Base-by-base conservation (phyloP, 1,140 invertebrate species). In the Zaprionus ghesquierei region DNA sequence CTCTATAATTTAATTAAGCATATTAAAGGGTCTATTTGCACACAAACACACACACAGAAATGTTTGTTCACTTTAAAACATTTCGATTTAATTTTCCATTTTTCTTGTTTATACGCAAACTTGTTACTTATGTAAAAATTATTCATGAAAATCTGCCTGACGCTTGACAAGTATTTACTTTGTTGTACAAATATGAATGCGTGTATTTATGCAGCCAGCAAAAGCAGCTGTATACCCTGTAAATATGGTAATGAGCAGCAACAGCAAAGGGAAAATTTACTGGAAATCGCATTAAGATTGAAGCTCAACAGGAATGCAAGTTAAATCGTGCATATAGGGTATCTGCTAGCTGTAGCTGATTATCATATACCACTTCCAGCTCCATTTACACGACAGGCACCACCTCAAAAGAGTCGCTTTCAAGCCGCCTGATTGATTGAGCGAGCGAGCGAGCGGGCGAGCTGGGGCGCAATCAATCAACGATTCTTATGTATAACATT, bases 381-480 rank as follows among this genome's bases (percentile, higher is more conserved):
- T 31, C n/a, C n/a, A 31, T 44, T 51, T 46, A 46, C 18, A 46
- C 6, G 41, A 9, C 18, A 2, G 18, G 46, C 31, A 12, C 0
- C 15, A 38, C 29, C 5, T 1, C 18, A 18, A 25, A 2, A 4
- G 18, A 4, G 12, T 12, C 23, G 29, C 44, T 62, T 69, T 13
- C 38, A 9, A 20, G 41, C 2, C 41, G 41, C 6, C 22, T 75
- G 79, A 82, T 78, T 81, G 79, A 78, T 82, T 74, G 55, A 65
- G 41, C 51, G 53, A 15, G 46, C 29, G 35, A 46, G 41, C 9
- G 41, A 15, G 46, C 29, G 35, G 22, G 41, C 9, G 41, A 41
- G 35, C 35, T 15, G 35, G 18, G 18, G n/a, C 1, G 59, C 33
- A 63, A 84, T 82, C 69, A 82, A 81, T 81, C 79, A 81, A 55